Conservation (phyloP, 2,797 vertebrate genomes). For the Mormyrus hasselquistii region DNA sequence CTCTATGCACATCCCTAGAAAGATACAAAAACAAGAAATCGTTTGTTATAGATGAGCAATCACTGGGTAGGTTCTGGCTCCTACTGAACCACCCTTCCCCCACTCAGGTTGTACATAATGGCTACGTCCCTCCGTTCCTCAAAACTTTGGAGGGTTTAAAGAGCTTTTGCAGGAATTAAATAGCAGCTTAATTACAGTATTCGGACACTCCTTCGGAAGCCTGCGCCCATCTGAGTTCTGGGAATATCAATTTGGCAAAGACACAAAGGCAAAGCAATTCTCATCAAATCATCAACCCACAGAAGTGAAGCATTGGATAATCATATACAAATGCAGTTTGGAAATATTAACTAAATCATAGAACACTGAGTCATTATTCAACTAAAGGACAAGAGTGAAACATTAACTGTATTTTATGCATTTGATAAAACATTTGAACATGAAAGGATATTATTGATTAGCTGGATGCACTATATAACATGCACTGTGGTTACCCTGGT, state of each 20-base stretch:
- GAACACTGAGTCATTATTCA: neutral
- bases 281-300: neutral
- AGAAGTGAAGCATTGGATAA: neutral
- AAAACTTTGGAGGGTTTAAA: neutral
- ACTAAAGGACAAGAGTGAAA: neutral
- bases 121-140: neutral
- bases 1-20: neutral
- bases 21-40: neutral
- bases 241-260: slow-evolving; percentile 12
- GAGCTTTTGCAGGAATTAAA: neutral
- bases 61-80: neutral
- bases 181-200: slow-evolving; percentile 3
- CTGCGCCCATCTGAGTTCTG: neutral
- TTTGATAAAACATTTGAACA: neutral
- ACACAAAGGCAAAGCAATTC: slow-evolving; percentile 13
- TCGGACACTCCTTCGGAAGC: neutral
- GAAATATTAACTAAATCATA: neutral
- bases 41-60: neutral
- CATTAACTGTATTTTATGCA: neutral
- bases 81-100: neutral
- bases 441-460: neutral
- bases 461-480: neutral
- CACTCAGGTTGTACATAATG: neutral
- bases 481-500: neutral
- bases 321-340: neutral